Percentiles rank a stretch among this genome's conserved stretches.
phyloP scores from a whole-genome alignment of 2,888 invertebrate genomes.

The Tethea ocularis region DNA sequence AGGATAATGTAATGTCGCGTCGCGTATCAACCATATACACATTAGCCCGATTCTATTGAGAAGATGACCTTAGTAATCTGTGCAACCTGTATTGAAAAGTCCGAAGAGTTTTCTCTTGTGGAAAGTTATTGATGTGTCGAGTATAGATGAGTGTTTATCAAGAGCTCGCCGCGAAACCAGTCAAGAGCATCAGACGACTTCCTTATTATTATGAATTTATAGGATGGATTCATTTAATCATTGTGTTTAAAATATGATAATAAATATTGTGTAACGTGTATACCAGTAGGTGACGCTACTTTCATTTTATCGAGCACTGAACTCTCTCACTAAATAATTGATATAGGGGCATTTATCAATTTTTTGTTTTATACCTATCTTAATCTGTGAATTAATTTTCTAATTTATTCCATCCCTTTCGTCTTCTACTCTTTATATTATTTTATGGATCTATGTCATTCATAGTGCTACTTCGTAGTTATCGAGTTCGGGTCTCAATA shows the following conservation, averaged over 20 bases:
- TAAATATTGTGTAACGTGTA: neutral
- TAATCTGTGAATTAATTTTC: no score
- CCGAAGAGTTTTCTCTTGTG: neutral
- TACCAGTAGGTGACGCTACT: neutral
- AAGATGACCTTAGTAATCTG: neutral
- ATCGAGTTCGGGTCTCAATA: no score
- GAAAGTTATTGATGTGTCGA: slow-evolving; percentile 1
- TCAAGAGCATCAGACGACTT: neutral
- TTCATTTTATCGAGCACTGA: neutral
- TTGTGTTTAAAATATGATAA: neutral
- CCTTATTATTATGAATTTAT: neutral
- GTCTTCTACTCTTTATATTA: no score
- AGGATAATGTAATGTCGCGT: neutral
- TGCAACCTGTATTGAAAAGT: neutral
- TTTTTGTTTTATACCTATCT: no score
- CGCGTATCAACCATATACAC: neutral
- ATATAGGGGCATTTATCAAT: no score
- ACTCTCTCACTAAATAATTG: neutral
- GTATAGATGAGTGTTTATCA: neutral
- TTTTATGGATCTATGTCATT: no score
- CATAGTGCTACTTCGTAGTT: no score
- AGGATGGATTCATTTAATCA: neutral
- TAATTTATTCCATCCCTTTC: no score
- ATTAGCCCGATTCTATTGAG: neutral
- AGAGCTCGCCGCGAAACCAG: neutral